Conservation (phyloP, 2,888 invertebrate species). For the Drosophila glabriapex region DNA sequence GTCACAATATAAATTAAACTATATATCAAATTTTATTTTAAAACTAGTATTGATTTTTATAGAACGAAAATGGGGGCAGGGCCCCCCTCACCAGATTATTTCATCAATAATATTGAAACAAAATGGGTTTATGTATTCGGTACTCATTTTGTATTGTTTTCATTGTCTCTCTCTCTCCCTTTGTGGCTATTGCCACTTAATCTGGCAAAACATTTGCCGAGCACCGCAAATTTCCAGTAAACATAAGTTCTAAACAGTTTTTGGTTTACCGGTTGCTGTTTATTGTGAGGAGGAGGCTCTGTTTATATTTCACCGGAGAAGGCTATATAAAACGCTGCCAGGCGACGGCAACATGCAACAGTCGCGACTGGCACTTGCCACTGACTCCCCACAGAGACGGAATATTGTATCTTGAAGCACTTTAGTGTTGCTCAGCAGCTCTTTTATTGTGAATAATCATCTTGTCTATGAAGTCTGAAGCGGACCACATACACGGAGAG, state of each 20-base stretch:
- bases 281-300: background rate
- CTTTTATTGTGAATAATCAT: background rate
- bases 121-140: conserved; percentile 10
- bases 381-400: background rate
- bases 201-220: conserved; percentile 34
- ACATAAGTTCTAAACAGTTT: conserved; percentile 20
- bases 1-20: background rate
- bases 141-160: conserved; percentile 1
- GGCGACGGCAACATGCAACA: conserved; percentile 2
- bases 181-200: background rate
- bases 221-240: conserved; percentile 8
- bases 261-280: background rate
- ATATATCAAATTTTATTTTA: background rate
- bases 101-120: conserved; percentile 21
- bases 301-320: background rate
- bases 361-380: conserved; percentile 10
- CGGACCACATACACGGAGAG: background rate
- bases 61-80: background rate
- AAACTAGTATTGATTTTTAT: background rate
- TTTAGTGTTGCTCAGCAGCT: background rate
- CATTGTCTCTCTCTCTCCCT: background rate
- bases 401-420: background rate
- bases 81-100: conserved; percentile 1
- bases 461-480: background rate
- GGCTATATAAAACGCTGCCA: conserved; percentile 22